Percentiles rank a stretch among this genome's conserved stretches.
phyloP scores from a whole-genome alignment of 2,113 vertebrate species.

The Sporophila hypoxantha region DNA sequence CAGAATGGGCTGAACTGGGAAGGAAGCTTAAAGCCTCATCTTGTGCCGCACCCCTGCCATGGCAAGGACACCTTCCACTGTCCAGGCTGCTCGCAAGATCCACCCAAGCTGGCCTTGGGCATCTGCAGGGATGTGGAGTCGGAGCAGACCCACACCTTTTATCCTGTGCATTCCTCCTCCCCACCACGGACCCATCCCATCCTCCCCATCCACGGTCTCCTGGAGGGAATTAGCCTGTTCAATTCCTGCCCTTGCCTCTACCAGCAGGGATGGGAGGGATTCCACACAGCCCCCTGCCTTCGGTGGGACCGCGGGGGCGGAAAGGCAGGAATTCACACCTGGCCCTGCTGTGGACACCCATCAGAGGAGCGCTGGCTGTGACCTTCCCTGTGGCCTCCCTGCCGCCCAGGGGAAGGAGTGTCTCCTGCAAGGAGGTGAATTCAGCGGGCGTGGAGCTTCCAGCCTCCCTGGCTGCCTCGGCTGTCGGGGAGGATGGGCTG shows the following conservation, averaged over 20 bases:
- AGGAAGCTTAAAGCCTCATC: background rate
- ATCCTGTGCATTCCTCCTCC: background rate
- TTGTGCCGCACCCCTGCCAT: background rate
- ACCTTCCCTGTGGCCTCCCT: background rate
- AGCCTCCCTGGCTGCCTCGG: background rate
- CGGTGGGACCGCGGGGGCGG: fast-evolving
- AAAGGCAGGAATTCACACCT: background rate
- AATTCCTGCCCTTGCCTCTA: background rate
- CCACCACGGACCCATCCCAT: too few relatives aligned
- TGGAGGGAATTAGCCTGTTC: background rate
- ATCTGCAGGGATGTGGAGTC: fast-evolving
- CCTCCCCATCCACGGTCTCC: background rate
- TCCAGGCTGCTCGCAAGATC: background rate
- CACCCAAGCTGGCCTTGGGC: background rate
- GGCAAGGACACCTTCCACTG: background rate
- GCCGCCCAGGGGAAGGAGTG: fast-evolving
- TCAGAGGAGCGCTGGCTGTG: background rate
- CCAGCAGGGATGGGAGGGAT: fast-evolving
- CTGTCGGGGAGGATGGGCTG: conserved; percentile 13
- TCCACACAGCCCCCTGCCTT: fast-evolving
- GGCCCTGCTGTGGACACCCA: background rate
- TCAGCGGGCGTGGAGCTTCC: background rate
- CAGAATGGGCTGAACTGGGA: background rate
- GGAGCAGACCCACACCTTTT: background rate
- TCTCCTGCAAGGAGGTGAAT: background rate